phyloP scores from a whole-genome alignment of 2,113 vertebrate genomes.

The Todiramphus saurophagus region DNA sequence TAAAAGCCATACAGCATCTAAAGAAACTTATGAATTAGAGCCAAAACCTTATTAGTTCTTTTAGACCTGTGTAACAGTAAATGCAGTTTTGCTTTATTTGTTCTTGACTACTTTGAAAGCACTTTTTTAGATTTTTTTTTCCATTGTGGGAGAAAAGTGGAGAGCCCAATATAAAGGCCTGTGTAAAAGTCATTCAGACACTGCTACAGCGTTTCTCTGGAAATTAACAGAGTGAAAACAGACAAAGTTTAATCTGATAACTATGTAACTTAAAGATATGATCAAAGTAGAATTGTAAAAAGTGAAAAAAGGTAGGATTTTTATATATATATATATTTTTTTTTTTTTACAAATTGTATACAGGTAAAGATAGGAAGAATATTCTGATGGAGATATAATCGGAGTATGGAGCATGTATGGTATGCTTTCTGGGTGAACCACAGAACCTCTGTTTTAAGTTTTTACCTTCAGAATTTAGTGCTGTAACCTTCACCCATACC shows the following conservation, averaged over 20 bases:
- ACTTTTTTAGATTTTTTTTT: neutral
- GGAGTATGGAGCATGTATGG: fast-evolving
- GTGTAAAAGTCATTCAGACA: neutral
- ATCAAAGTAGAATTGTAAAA: neutral
- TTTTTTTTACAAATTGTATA: neutral
- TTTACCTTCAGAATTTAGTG: neutral
- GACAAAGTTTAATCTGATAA: neutral
- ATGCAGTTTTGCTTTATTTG: neutral
- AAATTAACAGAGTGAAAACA: conserved; percentile 16
- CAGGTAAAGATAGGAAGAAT: neutral
- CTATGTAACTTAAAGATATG: neutral
- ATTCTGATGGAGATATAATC: neutral
- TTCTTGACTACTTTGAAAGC: neutral
- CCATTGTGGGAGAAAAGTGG: neutral
- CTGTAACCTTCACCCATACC: neutral
- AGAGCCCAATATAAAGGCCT: neutral
- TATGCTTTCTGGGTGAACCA: neutral
- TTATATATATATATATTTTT: neutral
- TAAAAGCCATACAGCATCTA: neutral
- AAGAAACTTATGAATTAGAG: neutral
- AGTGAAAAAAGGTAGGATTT: neutral
- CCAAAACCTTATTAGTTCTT: neutral
- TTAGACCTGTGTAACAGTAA: neutral
- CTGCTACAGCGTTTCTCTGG: neutral
- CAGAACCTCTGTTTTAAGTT: neutral